phyloP scores from a whole-genome alignment of 2,797 vertebrate species.

The Philypnodon macrostomus region DNA sequence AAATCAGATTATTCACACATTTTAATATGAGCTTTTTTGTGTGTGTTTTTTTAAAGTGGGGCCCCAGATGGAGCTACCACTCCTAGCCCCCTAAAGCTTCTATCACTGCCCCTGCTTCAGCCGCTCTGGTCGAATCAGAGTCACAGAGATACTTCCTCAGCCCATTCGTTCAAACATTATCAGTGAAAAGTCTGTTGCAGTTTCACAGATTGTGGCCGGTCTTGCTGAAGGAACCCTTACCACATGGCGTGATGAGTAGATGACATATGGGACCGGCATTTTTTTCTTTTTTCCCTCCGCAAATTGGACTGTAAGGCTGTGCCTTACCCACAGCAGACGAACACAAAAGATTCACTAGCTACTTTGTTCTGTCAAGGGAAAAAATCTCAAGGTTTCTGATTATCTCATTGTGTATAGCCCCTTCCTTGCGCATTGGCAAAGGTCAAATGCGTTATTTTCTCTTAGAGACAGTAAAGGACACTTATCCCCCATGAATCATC shows the following conservation, averaged over 20 bases:
- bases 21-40: no score
- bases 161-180: constrained; percentile 15
- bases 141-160: no score
- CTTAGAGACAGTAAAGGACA: no score
- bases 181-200: constrained; percentile 9
- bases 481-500: no score
- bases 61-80: no score
- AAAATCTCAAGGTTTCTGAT: constrained; percentile 31
- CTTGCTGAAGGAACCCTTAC: constrained; percentile 9
- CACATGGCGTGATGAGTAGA: constrained; percentile 20
- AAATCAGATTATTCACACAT: no score
- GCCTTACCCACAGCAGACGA: not conserved
- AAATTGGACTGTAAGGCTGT: constrained; percentile 14
- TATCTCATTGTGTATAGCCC: not conserved
- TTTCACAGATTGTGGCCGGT: constrained; percentile 18
- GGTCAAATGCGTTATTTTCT: constrained; percentile 69
- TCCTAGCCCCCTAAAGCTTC: no score
- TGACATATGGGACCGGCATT: constrained; percentile 16
- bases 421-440: constrained; percentile 48
- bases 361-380: constrained; percentile 16
- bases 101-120: no score
- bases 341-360: constrained; percentile 19
- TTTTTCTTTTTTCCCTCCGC: constrained; percentile 28
- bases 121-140: no score
- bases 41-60: no score